Evolutionary conservation across 2,797 vertebrate genomes (phyloP).

Genomic region (Discoglossus pictus): DNA sequence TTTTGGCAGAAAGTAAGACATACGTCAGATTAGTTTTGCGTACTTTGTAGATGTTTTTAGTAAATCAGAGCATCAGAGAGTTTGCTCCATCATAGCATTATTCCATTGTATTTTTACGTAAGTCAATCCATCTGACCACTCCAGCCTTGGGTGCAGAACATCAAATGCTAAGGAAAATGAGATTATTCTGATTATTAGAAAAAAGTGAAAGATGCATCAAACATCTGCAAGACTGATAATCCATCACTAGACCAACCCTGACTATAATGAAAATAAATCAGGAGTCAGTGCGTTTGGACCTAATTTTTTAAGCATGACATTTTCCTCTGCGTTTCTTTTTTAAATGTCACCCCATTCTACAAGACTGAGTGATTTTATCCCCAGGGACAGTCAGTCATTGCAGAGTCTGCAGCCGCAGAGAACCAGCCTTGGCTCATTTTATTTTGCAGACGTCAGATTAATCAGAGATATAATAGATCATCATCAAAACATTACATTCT

Average conservation of each 20-base stretch:
- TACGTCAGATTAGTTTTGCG: constrained; percentile 28
- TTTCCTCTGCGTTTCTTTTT: constrained; percentile 76
- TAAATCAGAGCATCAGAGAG: constrained; percentile 39
- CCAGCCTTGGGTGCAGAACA: constrained; percentile 69
- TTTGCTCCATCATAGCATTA: constrained; percentile 70
- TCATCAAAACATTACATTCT: constrained; percentile 53
- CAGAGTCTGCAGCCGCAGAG: constrained; percentile 68
- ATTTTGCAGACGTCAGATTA: constrained; percentile 63
- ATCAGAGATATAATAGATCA: constrained; percentile 61
- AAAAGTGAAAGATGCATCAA: constrained; percentile 74
- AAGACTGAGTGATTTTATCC: constrained; percentile 75
- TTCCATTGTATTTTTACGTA: constrained; percentile 72
- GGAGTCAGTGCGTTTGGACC: constrained; percentile 73
- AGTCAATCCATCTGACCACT: constrained; percentile 75
- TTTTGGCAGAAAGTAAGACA: constrained; percentile 25
- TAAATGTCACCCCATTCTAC: constrained; percentile 79
- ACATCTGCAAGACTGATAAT: constrained; percentile 73
- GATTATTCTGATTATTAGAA: constrained; percentile 77
- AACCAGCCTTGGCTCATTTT: constrained; percentile 59
- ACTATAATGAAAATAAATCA: constrained; percentile 79
- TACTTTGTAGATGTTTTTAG: constrained; percentile 35
- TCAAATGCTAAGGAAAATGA: constrained; percentile 76
- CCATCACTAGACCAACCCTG: constrained; percentile 72
- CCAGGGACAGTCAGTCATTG: constrained; percentile 69
- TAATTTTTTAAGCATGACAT: constrained; percentile 84